These are phyloP conservation scores for Lutjanus erythropterus DNA, from an alignment of 2,113 vertebrate species.

Conservation along the genomic window DNA sequence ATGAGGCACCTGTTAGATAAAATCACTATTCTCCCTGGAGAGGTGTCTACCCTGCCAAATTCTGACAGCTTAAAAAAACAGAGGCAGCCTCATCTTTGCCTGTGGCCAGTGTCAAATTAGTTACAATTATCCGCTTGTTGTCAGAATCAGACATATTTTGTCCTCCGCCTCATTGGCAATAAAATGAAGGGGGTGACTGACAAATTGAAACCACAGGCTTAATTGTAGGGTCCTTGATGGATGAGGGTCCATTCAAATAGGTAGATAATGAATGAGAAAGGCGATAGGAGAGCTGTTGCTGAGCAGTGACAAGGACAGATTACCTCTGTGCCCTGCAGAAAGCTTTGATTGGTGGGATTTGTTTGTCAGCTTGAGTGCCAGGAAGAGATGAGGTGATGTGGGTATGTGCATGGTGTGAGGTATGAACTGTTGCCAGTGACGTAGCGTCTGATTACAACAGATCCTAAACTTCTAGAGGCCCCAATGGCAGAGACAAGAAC, in stretches of 20 bases:
- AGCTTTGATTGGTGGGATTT: constrained; percentile 15
- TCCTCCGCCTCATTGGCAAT: constrained; percentile 37
- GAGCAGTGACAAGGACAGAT: constrained; percentile 33
- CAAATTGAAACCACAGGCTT: constrained; percentile 56
- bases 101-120: constrained; percentile 57
- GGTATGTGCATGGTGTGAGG: background rate
- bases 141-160: constrained; percentile 48
- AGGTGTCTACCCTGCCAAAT: constrained; percentile 45
- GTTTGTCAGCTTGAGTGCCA: constrained; percentile 28
- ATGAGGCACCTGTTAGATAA: constrained; percentile 53
- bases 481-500: constrained; percentile 14
- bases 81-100: constrained; percentile 37
- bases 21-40: constrained; percentile 35
- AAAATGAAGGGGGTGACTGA: constrained; percentile 22
- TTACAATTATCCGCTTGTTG: constrained; percentile 57
- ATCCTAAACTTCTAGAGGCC: constrained; percentile 16
- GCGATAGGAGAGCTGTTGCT: constrained; percentile 29
- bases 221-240: constrained; percentile 50
- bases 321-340: constrained; percentile 17
- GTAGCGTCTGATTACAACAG: constrained; percentile 23
- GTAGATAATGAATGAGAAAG: constrained; percentile 42
- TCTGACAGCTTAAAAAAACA: constrained; percentile 32
- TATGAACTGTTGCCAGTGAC: constrained; percentile 5
- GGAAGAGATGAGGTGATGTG: background rate
- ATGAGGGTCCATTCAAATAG: constrained; percentile 37